Percentiles rank a stretch among this genome's conserved stretches.
Evolutionary conservation across 2,888 invertebrate genomes (phyloP).

Genomic region (Sinelater perroti): DNA sequence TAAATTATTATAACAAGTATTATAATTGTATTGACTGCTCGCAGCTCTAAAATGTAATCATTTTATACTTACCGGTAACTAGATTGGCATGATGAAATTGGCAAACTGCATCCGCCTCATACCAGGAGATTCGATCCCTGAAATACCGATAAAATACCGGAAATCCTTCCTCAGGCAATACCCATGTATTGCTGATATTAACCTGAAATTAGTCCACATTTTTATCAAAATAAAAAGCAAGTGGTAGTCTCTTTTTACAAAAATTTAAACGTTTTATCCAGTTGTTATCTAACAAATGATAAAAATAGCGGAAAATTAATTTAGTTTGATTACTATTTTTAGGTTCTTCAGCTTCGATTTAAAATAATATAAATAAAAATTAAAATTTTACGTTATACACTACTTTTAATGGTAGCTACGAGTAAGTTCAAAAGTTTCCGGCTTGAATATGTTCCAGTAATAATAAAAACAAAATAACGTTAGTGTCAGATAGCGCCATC

Average conservation of each 20-base stretch:
- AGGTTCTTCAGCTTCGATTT: background rate
- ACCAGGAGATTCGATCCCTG: constrained; percentile 85
- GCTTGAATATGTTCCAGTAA: too few species aligned
- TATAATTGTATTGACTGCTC: too few species aligned
- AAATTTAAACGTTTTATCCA: too few species aligned
- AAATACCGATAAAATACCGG: constrained; percentile 86
- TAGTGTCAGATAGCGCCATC: too few species aligned
- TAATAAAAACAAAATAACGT: too few species aligned
- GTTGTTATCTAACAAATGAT: background rate
- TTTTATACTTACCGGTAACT: constrained; percentile 80
- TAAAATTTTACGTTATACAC: too few species aligned
- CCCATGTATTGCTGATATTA: constrained; percentile 85
- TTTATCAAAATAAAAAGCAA: background rate
- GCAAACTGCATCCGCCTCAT: constrained; percentile 84
- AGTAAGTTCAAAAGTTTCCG: too few species aligned
- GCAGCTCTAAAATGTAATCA: too few species aligned
- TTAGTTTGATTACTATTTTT: background rate
- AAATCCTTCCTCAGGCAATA: constrained; percentile 81
- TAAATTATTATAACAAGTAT: too few species aligned
- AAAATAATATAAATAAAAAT: too few species aligned
- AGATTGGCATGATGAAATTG: constrained; percentile 84
- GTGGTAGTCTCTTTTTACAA: background rate
- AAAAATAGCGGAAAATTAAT: background rate
- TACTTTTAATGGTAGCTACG: too few species aligned
- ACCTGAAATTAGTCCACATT: constrained; percentile 65